Evolutionary conservation across 2,113 vertebrate species (phyloP).

Genomic region (Eubucco bourcierii): DNA sequence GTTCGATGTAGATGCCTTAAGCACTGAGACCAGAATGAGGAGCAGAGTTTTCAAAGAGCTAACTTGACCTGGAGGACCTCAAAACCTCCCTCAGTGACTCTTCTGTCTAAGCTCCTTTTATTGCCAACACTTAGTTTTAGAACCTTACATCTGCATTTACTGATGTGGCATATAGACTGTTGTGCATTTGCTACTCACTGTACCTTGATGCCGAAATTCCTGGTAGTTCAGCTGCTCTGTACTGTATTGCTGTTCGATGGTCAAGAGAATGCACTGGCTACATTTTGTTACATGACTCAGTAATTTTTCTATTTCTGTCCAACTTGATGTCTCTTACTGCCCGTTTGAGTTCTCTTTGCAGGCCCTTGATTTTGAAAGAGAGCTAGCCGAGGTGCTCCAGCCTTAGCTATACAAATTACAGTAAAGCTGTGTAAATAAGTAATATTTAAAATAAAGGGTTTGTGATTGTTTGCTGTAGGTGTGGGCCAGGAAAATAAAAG

Average conservation of each 20-base stretch:
- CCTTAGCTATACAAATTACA: neutral
- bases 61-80: neutral
- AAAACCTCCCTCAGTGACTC: neutral
- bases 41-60: neutral
- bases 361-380: neutral
- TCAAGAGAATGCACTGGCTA: neutral
- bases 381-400: neutral
- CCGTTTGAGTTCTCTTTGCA: neutral
- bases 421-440: neutral
- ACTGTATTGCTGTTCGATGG: neutral
- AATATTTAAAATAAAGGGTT: neutral
- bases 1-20: neutral
- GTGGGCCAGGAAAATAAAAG: neutral
- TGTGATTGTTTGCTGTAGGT: neutral
- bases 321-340: neutral
- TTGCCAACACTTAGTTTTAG: neutral
- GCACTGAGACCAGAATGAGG: neutral
- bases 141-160: neutral
- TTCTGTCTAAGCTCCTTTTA: neutral
- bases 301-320: neutral
- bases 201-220: neutral
- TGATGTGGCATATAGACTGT: neutral
- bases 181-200: neutral
- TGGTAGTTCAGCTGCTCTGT: neutral
- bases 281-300: neutral